Base-by-base conservation (phyloP, 1,140 invertebrate species). In the Teleopsis dalmanni region DNA sequence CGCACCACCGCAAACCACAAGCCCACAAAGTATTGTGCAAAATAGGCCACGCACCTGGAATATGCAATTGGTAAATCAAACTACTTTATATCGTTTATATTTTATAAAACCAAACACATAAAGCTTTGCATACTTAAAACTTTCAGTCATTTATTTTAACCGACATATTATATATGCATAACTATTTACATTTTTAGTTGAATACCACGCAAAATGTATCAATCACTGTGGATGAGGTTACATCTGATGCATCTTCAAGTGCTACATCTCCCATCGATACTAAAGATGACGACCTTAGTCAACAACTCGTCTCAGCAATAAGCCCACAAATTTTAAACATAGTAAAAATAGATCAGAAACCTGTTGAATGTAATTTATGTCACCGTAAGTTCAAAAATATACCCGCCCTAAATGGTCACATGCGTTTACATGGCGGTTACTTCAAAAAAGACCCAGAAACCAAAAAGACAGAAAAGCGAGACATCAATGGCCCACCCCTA, bases 321-420 rank as follows among this genome's bases (percentile, higher is more conserved):
- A 71, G 65, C 57, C 58, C 61, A 31, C 61, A 68, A 48, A 49
- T 67, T 43, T 54, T 69, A 29, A 77, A 73, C 53, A 76, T 76
- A 46, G 59, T 73, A 5, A 73, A 79, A 55, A 61, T 73, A 22
- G 81, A 83, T 50, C 75, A 77, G 14, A 90, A 90, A 65, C 90
- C 88, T 21, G 91, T 95, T 19, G 88, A 93, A 70, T 97, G 94
- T 72, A 91, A 90, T 73, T 78, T 96, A 31, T 97, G 94, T 70
- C 87, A 93, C 71, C 79, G 91, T 41, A 87, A 91, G 71, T 96
- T 97, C 73, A 96, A 96, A 76, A 98, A 96, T 72, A 87, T 95
- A 70, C 91, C 93, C 7, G 94, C 93, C 14, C 79, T 97, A 25
- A 98, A 97, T 75, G 93, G 94, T 13, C 93, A 98, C 66, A 97